These are phyloP conservation scores for Apis cerana DNA, from an alignment of 1,140 invertebrate species.

Conservation along the genomic window DNA sequence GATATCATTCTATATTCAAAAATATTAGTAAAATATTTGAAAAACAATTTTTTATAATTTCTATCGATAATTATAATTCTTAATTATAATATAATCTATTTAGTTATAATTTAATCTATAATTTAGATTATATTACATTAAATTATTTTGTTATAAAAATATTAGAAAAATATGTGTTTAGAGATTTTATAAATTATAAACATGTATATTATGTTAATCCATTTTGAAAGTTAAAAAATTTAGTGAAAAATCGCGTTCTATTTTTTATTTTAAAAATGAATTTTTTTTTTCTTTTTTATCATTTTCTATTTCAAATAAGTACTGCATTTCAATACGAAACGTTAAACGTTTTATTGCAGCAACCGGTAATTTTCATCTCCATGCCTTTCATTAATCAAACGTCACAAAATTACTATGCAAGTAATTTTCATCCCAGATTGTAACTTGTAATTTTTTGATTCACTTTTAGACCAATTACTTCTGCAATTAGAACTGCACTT, in stretches of 20 bases:
- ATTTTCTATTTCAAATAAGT: background rate
- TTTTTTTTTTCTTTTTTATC: too few relatives aligned
- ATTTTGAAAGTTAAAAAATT: background rate
- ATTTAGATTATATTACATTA: too few relatives aligned
- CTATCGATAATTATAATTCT: too few relatives aligned
- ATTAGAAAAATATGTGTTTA: too few relatives aligned
- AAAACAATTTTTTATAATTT: too few relatives aligned
- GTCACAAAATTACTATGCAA: background rate
- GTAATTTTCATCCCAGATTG: background rate
- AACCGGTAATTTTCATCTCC: background rate
- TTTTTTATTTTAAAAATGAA: background rate
- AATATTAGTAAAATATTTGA: too few relatives aligned
- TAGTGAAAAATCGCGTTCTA: background rate
- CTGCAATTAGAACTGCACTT: background rate
- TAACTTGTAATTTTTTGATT: constrained; percentile 5
- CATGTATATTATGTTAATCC: background rate
- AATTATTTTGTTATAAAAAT: too few relatives aligned
- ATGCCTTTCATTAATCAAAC: constrained; percentile 1
- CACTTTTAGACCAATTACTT: background rate
- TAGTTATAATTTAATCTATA: too few relatives aligned
- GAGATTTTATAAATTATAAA: background rate
- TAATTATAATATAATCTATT: too few relatives aligned
- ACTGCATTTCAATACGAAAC: background rate
- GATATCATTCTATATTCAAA: too few relatives aligned
- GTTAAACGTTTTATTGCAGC: background rate